Evolutionary conservation across 2,113 vertebrate species (phyloP), one percentile per base, ranked within the genome.

Genomic region (Ia io): DNA sequence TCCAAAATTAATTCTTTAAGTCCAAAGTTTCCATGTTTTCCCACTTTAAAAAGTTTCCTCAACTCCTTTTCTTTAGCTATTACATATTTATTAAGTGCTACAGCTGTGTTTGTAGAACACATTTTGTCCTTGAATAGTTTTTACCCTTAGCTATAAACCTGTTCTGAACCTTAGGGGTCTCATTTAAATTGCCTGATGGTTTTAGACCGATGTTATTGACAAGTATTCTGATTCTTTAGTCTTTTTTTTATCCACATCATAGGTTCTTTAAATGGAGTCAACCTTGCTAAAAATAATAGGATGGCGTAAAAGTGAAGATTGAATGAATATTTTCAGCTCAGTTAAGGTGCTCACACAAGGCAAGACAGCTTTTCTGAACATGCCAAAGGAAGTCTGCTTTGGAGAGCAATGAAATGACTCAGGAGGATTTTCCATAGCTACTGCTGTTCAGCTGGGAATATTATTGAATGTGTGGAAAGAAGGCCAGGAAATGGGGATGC

Each of bases 101-200:
- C 44, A 91, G 83, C 88, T 95, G 59, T 97, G 94, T 98, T 97
- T 98, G 84, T 94, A 88, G 95, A 98, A 91, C 69, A 97, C 82
- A 97, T 96, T 97, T 98, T 97, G 97, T 90, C 98, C 97, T 98
- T 98, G 96, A 97, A 88, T 94, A 95, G 91, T 96, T 98, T 97
- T 97, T 95, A 97, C 94, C 88, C 93, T 92, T 73, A 92, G 97
- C 94, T 96, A 87, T 96, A 97, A 98, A 97, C 65, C 7, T 84
- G 44, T 78, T 76, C 49, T 70, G 84, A 95, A 97, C 82, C 90
- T 98, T 95, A 94, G 96, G 95, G 97, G 97, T 51, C 70, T 97
- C 86, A 97, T 97, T 98, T 94, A 96, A 97, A 97, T 83, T 97
- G 79, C 51, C 73, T 97, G 84, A 93, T 84, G 79, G 13, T 53